Evolutionary conservation across 2,113 vertebrate genomes (phyloP).

Genomic region (Ophthalmolycus amberensis): DNA sequence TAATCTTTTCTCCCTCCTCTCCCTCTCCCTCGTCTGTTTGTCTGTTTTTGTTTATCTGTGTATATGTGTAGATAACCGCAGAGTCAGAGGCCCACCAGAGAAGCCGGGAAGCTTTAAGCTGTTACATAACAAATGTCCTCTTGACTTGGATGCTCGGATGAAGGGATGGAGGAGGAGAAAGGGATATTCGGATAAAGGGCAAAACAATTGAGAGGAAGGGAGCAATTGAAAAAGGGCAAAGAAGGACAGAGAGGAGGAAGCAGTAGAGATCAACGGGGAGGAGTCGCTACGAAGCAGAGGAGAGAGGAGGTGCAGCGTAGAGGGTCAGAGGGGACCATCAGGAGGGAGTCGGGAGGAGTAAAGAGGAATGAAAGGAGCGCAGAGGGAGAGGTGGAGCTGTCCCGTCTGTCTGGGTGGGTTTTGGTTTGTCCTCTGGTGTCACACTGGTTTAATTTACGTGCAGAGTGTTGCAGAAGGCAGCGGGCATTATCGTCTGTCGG

Average conservation of each 20-base stretch:
- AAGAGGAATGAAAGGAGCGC: conserved; percentile 6
- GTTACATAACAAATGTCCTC: conserved; percentile 75
- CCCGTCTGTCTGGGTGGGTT: conserved; percentile 18
- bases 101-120: conserved; percentile 60
- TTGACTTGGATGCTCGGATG: conserved; percentile 66
- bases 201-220: conserved; percentile 9
- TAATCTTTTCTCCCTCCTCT: conserved; percentile 33
- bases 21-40: neutral
- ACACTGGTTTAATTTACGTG: conserved; percentile 48
- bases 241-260: neutral
- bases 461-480: conserved; percentile 13
- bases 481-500: neutral
- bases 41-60: conserved; percentile 20
- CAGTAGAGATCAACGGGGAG: conserved; percentile 1
- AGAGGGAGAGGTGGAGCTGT: conserved; percentile 14
- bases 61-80: conserved; percentile 30
- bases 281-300: neutral
- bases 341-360: conserved; percentile 9
- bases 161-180: conserved; percentile 16
- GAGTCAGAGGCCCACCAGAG: conserved; percentile 58
- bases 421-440: conserved; percentile 57
- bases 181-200: conserved; percentile 14
- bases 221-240: conserved; percentile 34
- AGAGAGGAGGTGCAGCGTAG: neutral
- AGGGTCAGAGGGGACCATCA: conserved; percentile 27